Evolutionary conservation across 92 coral and sea anemone species (phyloP), one percentile per base, ranked within the genome.

Genomic region (Umimayanthus chanpuru): DNA sequence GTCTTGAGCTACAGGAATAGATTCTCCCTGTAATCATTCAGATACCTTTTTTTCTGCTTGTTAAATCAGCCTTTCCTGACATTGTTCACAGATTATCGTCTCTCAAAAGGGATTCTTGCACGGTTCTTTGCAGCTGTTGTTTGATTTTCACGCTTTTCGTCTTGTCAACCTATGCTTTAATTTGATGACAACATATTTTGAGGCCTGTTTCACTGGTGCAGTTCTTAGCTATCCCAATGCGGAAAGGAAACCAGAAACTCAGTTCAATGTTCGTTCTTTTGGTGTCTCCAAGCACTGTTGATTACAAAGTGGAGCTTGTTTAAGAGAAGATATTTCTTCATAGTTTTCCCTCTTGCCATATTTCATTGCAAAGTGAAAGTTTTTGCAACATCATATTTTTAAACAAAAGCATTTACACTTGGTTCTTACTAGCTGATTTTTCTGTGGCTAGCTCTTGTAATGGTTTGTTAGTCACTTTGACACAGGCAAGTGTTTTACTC

Each of bases 41-140:
- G 88, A 36, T 87, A 90, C 32, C 83, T 80, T 44, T 92, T 90
- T 32, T 90, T 90, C 74, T 87, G 72, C 81, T 90, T 90, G 41
- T 80, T 26, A 90, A 90, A 73, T 92, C 94, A 44, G 79, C 91
- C 39, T 90, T 92, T 68, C 92, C 91, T 50, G 94, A 91, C 92
- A 89, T 92, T 76, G 88, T 81, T 80, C 92, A 79, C 25, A 90
- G 90, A 85, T 92, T 92, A 88, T 89, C 92, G 32, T 85, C 90
- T 76, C 92, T 89, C 53, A 84, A 88, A 41, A 89, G 58, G 75
- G 90, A 90, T 21, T 58, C 85, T 68, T 43, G 53, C 77, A 91
- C 82, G 28, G 80, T 43, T 43, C 81, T 77, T 44, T 41, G 81
- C 81, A 77, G 6, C 28, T 76, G 55, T 23, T 81, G 64, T 53